Evolutionary conservation across 1,140 invertebrate species (phyloP).

Genomic region (Zophobas atratus): DNA sequence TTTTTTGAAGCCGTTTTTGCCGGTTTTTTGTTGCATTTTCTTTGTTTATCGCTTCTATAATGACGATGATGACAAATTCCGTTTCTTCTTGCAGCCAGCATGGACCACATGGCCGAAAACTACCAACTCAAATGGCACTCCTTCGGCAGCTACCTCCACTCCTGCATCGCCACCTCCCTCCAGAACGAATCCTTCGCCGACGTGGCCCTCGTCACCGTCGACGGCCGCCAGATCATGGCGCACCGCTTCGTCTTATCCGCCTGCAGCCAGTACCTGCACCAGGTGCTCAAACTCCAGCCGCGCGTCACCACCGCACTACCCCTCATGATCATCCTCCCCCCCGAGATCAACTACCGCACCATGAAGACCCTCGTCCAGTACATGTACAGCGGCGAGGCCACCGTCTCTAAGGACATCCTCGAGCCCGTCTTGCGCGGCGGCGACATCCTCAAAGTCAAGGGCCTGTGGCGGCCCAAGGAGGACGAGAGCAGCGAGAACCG

Average conservation of each 20-base stretch:
- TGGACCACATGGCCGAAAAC: constrained; percentile 73
- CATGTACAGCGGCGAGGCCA: constrained; percentile 88
- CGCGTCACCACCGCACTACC: constrained; percentile 73
- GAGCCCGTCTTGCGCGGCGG: constrained; percentile 85
- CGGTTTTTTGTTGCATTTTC: background rate
- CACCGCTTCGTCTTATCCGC: constrained; percentile 91
- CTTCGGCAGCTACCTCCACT: constrained; percentile 84
- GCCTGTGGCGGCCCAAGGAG: constrained; percentile 78
- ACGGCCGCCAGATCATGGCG: constrained; percentile 85
- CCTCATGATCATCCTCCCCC: constrained; percentile 84
- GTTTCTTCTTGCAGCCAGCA: constrained; percentile 12
- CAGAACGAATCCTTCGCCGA: constrained; percentile 85
- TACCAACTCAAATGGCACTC: constrained; percentile 92
- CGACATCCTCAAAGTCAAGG: constrained; percentile 83
- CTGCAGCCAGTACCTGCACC: constrained; percentile 75
- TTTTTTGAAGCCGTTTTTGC: no score
- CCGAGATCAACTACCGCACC: constrained; percentile 84
- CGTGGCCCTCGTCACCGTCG: constrained; percentile 85
- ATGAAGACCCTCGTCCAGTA: constrained; percentile 88
- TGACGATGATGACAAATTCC: no score
- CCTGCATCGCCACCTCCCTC: constrained; percentile 83
- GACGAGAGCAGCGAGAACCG: constrained; percentile 63
- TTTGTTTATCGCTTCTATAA: background rate
- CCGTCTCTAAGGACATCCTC: constrained; percentile 86
- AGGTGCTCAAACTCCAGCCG: constrained; percentile 72